Evolutionary conservation across 2,113 vertebrate genomes (phyloP), one percentile per base, ranked within the genome.

Genomic region (Gavia stellata): DNA sequence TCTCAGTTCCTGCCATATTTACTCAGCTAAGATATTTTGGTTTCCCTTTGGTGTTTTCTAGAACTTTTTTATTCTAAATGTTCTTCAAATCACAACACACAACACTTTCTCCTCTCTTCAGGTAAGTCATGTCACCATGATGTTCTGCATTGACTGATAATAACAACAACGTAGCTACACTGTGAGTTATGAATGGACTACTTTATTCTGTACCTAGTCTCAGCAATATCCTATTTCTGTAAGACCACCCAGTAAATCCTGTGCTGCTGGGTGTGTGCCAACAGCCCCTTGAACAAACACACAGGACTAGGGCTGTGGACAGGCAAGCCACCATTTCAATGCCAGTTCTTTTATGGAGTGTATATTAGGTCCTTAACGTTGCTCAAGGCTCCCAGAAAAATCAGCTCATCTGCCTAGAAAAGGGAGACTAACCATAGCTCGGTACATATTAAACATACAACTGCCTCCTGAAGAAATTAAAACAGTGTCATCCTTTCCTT

Each of bases 281-380:
- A 34, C 2, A 93, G 42, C 9, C 6, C 33, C 25, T 23, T 19
- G 4, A 63, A 20, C 68, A 84, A 92, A 68, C 8, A 71, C 1
- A 66, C 3, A 87, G 10, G 8, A 56, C 5, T 1, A 28, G 12
- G 13, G 9, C 58, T 65, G 15, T 11, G 10, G 12, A 71, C 10
- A 66, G 6, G 12, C 15, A 80, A 85, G 25, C 3, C 3, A 56
- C 3, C 1, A 2, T 36, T 85, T n/a, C 15, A 52, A 4, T 47
- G 58, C n/a, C 0, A 2, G 19, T 45, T 80, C 29, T 58, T 56
- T 53, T 29, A 90, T 0, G 2, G 9, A 21, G 7, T 18, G 3
- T 33, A 42, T 17, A 53, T 52, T 79, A 65, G 38, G 44, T 21
- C 33, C 59, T 71, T 70, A 66, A 42, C 33, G 4, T 24, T 33